A percentile compares a stretch with the other conserved stretches of the same genome.
Evolutionary conservation across 2,888 invertebrate genomes (phyloP).

Genomic region (Epicampocera succincta): DNA sequence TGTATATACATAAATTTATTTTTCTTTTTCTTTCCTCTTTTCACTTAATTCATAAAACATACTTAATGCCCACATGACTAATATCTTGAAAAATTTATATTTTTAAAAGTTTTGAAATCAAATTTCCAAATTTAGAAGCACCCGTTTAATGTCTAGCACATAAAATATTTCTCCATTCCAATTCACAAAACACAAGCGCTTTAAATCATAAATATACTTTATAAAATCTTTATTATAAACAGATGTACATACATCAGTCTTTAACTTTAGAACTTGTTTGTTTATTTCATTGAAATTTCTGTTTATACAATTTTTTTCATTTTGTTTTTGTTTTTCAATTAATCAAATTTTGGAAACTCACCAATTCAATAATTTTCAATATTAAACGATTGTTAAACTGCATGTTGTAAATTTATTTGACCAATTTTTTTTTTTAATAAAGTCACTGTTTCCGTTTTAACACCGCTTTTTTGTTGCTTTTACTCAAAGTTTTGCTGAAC

Average conservation of each 20-base stretch:
- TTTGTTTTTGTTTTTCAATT: slow-evolving; percentile 8
- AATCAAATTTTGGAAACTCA: slow-evolving; percentile 72
- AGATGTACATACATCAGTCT: no score
- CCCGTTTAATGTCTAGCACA: no score
- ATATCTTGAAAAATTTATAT: no score
- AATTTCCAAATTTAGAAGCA: no score
- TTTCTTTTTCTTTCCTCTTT: no score
- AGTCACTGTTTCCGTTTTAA: background rate
- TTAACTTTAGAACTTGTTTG: background rate
- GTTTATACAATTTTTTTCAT: background rate
- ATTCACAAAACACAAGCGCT: background rate
- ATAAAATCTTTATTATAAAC: slow-evolving; percentile 24
- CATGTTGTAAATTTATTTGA: slow-evolving; percentile 71
- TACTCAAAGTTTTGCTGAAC: slow-evolving; percentile 24
- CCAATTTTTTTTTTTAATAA: slow-evolving; percentile 17
- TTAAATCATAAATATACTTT: slow-evolving; percentile 23
- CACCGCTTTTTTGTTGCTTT: slow-evolving; percentile 29
- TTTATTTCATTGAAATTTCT: slow-evolving; percentile 14
- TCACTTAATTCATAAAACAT: no score
- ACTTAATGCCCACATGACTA: no score
- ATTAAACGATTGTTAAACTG: slow-evolving; percentile 80
- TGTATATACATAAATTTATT: no score
- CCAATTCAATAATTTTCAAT: slow-evolving; percentile 80
- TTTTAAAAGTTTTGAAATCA: no score
- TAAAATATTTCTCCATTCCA: no score